These are phyloP conservation scores for Stenodema calcarata DNA, from an alignment of 2,888 invertebrate species.

Conservation along the genomic window DNA sequence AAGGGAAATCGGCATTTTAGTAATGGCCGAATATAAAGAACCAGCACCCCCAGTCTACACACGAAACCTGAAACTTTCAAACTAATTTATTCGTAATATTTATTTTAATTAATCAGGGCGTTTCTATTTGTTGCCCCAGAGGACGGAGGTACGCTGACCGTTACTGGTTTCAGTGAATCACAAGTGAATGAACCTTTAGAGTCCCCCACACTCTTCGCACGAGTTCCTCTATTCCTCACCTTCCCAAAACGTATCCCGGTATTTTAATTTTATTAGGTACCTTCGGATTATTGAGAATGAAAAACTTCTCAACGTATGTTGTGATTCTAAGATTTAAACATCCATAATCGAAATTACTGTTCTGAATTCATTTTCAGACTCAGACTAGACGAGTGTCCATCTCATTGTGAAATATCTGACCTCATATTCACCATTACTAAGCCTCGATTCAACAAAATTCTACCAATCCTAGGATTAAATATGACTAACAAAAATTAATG, in stretches of 20 bases:
- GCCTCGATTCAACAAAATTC: neutral
- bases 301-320: too few species aligned
- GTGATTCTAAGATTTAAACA: too few species aligned
- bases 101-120: neutral
- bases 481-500: too few species aligned
- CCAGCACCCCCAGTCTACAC: too few species aligned
- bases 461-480: neutral
- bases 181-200: neutral
- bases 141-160: constrained; percentile 46
- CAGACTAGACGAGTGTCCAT: neutral
- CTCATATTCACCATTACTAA: neutral
- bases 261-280: too few species aligned
- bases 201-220: neutral
- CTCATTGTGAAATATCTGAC: neutral
- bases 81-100: too few species aligned
- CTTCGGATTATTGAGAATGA: too few species aligned
- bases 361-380: neutral
- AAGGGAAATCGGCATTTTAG: too few species aligned
- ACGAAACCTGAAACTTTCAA: too few species aligned
- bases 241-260: too few species aligned
- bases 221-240: neutral
- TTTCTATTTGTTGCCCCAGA: constrained; percentile 28
- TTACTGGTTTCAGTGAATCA: neutral
- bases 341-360: neutral
- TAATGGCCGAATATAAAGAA: too few species aligned